Base-by-base conservation (phyloP, 2,888 invertebrate genomes). In the Chirona hameri region DNA sequence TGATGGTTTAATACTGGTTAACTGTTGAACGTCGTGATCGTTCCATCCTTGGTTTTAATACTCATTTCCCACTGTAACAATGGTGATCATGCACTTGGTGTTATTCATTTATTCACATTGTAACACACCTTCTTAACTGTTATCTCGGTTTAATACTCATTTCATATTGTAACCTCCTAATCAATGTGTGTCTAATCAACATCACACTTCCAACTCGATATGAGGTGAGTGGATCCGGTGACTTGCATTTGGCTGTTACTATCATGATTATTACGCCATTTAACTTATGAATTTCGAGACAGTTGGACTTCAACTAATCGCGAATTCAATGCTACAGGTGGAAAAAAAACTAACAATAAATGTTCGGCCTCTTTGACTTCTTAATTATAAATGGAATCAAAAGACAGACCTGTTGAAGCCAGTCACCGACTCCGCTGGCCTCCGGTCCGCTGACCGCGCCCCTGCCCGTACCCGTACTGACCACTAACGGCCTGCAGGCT, bases 371-470 rank as follows among this genome's bases (percentile, higher is more conserved):
- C 39, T 39, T 39, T 39, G 39, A 39, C 39, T 39, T 39, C 39
- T 39, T 39, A 39, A 39, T 39, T 39, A 39, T 39, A 2, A 39
- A 39, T 7, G 39, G 39, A 39, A 39, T 39, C 2, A 39, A 39
- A 39, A 39, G 7, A 39, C 39, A 39, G 7, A 39, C 7, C 39
- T 5, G 7, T 52, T 1, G 52, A 52, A 52, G 52, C 52, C 52
- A 52, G 52, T 18, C 52, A 39, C 52, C 18, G 52, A 7, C 52
- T 52, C 52, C 18, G 52, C 52, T 18, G 52, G 10, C 86, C 86
- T 76, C 85, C 90, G 91, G 83, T 81, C 65, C 86, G 85, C 95
- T 95, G 82, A 95, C 85, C 86, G 81, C 87, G 86, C 81, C 85
- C 86, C n/a, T 95, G 86, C 91, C 92, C 88, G 60, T 27, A 76